Evolutionary conservation across 2,797 vertebrate species (phyloP).

Genomic region (Chrosomus eos): DNA sequence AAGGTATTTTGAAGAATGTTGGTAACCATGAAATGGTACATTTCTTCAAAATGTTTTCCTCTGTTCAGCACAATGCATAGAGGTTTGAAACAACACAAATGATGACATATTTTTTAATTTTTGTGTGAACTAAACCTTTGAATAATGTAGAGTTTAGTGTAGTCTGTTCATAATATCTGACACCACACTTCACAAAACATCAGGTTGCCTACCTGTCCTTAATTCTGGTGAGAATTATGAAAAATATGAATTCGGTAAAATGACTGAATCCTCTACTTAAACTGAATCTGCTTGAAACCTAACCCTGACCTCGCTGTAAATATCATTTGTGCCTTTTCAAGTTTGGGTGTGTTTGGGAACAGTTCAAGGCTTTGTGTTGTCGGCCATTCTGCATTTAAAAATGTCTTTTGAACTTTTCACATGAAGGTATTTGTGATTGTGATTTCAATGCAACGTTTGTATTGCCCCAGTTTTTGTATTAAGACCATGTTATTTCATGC

Average conservation of each 20-base stretch:
- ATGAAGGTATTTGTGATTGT: constrained; percentile 55
- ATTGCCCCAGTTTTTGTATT: constrained; percentile 64
- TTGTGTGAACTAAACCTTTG: not conserved
- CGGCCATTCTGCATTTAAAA: constrained; percentile 28
- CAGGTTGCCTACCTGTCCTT: not conserved
- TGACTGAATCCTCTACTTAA: not conserved
- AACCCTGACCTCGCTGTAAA: constrained; percentile 51
- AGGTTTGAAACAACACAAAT: not conserved
- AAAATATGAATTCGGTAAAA: constrained; percentile 19
- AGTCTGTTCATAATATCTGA: not conserved
- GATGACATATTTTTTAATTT: not conserved
- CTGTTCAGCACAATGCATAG: too few species aligned
- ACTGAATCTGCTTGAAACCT: constrained; percentile 23
- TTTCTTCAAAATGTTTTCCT: too few species aligned
- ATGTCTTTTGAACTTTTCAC: constrained; percentile 39
- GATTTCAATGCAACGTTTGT: constrained; percentile 67
- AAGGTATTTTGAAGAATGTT: too few species aligned
- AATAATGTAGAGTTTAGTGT: not conserved
- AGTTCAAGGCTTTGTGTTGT: constrained; percentile 12
- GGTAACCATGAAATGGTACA: too few species aligned
- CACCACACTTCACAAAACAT: not conserved
- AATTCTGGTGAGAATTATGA: not conserved
- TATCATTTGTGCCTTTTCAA: constrained; percentile 55
- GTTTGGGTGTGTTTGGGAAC: constrained; percentile 20
- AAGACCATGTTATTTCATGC: constrained; percentile 72